phyloP scores from a whole-genome alignment of 1,140 invertebrate genomes.

The Pectinophora gossypiella region DNA sequence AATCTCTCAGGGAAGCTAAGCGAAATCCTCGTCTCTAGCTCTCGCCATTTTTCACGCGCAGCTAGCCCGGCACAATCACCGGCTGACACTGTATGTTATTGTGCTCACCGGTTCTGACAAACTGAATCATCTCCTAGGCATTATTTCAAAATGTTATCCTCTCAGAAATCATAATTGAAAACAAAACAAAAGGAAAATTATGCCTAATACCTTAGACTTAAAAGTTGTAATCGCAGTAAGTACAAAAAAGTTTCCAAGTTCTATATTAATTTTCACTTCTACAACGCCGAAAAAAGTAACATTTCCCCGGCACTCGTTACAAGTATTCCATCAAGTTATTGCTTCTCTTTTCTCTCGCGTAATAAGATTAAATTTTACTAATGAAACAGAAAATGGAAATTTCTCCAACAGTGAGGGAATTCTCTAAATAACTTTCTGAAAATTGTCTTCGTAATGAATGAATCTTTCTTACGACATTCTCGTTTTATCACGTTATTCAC shows the following conservation, averaged over 20 bases:
- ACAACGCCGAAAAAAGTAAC: constrained; percentile 29
- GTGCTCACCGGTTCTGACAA: background rate
- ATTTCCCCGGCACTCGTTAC: constrained; percentile 39
- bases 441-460: constrained; percentile 43
- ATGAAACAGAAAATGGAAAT: constrained; percentile 64
- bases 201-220: background rate
- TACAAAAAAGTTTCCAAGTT: background rate
- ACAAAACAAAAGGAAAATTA: background rate
- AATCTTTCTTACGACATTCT: constrained; percentile 26
- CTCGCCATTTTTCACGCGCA: background rate
- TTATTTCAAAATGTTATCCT: background rate
- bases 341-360: constrained; percentile 41
- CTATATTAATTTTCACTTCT: constrained; percentile 10
- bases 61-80: background rate
- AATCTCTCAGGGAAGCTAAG: background rate
- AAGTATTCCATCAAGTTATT: constrained; percentile 47
- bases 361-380: constrained; percentile 63
- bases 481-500: no score
- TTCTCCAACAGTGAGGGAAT: constrained; percentile 42
- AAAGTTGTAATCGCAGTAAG: background rate
- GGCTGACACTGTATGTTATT: background rate
- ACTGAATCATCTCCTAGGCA: no score
- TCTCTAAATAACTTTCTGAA: constrained; percentile 41
- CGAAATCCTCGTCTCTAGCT: background rate
- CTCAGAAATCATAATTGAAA: background rate